Evolutionary conservation across 2,888 invertebrate genomes (phyloP).

Genomic region (Callyntrura sp.): DNA sequence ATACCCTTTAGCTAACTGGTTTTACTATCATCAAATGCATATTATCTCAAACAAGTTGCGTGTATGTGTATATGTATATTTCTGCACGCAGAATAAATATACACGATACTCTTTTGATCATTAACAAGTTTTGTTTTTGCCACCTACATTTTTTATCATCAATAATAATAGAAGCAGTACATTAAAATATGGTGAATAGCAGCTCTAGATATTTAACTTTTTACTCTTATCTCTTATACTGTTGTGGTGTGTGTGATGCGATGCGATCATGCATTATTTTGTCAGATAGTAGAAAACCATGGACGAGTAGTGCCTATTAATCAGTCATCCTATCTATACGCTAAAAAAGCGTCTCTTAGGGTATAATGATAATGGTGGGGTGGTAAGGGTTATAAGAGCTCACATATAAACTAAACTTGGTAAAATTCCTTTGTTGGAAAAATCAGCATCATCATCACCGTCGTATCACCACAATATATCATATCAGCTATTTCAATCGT

Average conservation of each 20-base stretch:
- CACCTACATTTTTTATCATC: constrained; percentile 29
- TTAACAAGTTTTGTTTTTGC: constrained; percentile 23
- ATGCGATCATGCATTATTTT: constrained; percentile 41
- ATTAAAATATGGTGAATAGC: not conserved
- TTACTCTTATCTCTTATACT: constrained; percentile 30
- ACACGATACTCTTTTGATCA: constrained; percentile 6
- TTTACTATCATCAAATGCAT: not conserved
- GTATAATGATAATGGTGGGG: not conserved
- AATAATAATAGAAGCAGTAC: not conserved
- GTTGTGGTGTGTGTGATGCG: constrained; percentile 18
- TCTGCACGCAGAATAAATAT: not conserved
- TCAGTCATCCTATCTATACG: not conserved
- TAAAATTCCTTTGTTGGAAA: constrained; percentile 66
- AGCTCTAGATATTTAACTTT: constrained; percentile 23
- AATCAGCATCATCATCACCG: constrained; percentile 58
- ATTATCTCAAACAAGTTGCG: not conserved
- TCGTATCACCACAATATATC: constrained; percentile 36
- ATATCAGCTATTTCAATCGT: constrained; percentile 48
- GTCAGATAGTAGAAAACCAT: constrained; percentile 32
- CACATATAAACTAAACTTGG: not conserved
- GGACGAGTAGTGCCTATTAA: not conserved
- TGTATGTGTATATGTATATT: not conserved
- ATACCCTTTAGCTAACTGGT: constrained; percentile 7
- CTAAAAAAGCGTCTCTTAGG: not conserved
- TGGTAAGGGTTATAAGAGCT: constrained; percentile 14